Percentiles rank a stretch among this genome's conserved stretches.
phyloP scores from a whole-genome alignment of 2,113 vertebrate species.

The Cricetomys ansorgei region DNA sequence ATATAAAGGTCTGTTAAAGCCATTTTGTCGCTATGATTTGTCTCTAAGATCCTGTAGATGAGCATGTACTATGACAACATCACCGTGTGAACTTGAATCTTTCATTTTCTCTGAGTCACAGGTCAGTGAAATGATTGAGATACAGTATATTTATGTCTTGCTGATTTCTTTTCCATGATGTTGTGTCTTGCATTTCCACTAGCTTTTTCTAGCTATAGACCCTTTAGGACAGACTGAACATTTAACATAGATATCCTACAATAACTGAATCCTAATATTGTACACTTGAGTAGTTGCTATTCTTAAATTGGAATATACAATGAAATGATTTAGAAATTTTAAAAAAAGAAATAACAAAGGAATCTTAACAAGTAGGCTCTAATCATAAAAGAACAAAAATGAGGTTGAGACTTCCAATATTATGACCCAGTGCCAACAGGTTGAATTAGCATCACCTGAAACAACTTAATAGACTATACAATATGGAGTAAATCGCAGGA shows the following conservation, averaged over 20 bases:
- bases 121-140: conserved; percentile 5
- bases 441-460: neutral
- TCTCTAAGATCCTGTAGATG: neutral
- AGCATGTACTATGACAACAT: neutral
- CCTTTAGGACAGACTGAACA: neutral
- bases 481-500: neutral
- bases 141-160: conserved; percentile 11
- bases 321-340: neutral
- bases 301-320: neutral
- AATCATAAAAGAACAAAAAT: neutral
- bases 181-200: neutral
- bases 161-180: conserved; percentile 31
- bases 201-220: neutral
- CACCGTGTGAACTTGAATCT: neutral
- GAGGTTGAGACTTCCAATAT: neutral
- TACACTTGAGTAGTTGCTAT: neutral
- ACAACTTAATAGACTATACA: conserved; percentile 26
- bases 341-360: neutral
- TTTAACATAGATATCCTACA: neutral
- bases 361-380: neutral
- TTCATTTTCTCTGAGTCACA: neutral
- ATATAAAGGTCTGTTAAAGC: neutral
- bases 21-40: neutral
- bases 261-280: neutral
- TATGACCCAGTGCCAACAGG: neutral